A percentile compares a stretch with the other conserved stretches of the same genome.
Evolutionary conservation across 2,113 vertebrate genomes (phyloP).

Genomic region (Climacteris rufus): DNA sequence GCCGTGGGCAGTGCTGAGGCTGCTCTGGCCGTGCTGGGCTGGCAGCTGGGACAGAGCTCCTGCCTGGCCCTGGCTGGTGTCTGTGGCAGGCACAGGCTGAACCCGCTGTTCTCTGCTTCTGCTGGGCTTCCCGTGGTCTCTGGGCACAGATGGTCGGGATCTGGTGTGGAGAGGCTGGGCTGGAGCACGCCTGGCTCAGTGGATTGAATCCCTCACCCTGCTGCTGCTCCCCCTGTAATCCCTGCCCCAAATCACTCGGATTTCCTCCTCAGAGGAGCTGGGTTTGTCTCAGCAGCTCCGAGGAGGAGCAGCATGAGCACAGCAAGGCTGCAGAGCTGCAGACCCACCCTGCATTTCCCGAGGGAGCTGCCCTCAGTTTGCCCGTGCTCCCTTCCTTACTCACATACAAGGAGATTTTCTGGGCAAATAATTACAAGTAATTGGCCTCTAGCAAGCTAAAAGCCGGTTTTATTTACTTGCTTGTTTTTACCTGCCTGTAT

Average conservation of each 20-base stretch:
- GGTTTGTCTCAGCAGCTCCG: rapidly evolving
- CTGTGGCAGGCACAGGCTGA: background rate
- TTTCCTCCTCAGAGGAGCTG: rapidly evolving
- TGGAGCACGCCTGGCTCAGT: background rate
- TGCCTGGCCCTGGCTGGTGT: background rate
- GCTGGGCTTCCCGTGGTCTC: rapidly evolving
- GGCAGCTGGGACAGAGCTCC: background rate
- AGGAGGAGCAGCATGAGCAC: rapidly evolving
- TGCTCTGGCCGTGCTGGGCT: background rate
- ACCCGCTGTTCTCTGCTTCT: rapidly evolving
- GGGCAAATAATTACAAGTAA: background rate
- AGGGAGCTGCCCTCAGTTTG: rapidly evolving
- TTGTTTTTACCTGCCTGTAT: background rate
- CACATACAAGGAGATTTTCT: background rate
- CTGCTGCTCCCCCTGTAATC: background rate
- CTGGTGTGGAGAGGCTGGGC: rapidly evolving
- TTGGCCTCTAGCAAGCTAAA: background rate
- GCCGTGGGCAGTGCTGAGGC: rapidly evolving
- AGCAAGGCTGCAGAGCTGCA: background rate
- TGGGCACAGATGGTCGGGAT: background rate
- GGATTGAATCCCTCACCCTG: background rate
- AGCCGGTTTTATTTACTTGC: background rate
- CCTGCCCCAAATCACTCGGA: background rate
- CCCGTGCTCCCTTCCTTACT: background rate
- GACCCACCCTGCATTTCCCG: rapidly evolving